phyloP scores from a whole-genome alignment of 2,888 invertebrate species.

The Caenorhabditis sinica region DNA sequence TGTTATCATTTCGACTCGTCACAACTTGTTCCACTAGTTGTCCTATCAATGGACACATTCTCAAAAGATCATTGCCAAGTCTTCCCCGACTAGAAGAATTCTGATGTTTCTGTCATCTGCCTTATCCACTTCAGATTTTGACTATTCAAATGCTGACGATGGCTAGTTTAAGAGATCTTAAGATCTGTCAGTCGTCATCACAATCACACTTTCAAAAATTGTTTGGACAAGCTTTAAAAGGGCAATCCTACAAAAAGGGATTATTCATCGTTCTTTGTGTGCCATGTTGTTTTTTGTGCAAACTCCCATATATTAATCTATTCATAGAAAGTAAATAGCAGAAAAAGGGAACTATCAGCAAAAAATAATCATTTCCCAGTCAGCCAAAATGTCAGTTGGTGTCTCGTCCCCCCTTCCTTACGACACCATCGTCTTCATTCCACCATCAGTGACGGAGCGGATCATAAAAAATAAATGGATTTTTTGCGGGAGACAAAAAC shows the following conservation, averaged over 20 bases:
- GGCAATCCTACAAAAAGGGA: background rate
- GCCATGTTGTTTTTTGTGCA: conserved; percentile 21
- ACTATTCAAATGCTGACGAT: background rate
- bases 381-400: conserved; percentile 47
- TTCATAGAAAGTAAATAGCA: conserved; percentile 33
- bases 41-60: background rate
- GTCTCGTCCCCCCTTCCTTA: background rate
- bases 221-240: conserved; percentile 5
- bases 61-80: conserved; percentile 14
- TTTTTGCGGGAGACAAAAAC: conserved; percentile 46
- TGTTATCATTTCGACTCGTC: background rate
- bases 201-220: background rate
- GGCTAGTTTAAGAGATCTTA: background rate
- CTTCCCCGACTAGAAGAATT: background rate
- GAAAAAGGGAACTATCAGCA: conserved; percentile 13
- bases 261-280: conserved; percentile 29
- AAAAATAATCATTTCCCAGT: conserved; percentile 40
- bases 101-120: conserved; percentile 22
- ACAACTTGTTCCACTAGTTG: background rate
- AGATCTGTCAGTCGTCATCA: background rate
- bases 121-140: conserved; percentile 17
- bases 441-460: conserved; percentile 41
- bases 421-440: conserved; percentile 14
- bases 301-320: conserved; percentile 18
- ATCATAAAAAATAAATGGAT: conserved; percentile 68